These are phyloP conservation scores for Ladona fulva DNA, from an alignment of 1,140 invertebrate species.

Conservation along the genomic window DNA sequence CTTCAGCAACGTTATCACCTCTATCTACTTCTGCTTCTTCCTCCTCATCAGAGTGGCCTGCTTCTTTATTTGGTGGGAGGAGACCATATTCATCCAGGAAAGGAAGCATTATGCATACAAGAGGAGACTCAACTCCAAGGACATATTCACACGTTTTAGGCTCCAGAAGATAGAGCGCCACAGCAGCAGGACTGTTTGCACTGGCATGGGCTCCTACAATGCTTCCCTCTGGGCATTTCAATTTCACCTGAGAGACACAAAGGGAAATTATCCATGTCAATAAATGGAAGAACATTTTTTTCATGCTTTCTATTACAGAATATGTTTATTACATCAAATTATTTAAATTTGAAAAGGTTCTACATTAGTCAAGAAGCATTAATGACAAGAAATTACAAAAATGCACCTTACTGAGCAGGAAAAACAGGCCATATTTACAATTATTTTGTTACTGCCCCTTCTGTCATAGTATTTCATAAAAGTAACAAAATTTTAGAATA, in stretches of 20 bases:
- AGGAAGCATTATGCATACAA: conserved; percentile 77
- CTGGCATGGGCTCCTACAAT: conserved; percentile 31
- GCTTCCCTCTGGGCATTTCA: conserved; percentile 64
- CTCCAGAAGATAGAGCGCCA: conserved; percentile 81
- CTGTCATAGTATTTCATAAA: too few relatives aligned
- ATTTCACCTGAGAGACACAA: conserved; percentile 45
- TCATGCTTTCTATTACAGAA: too few relatives aligned
- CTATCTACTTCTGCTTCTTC: background rate
- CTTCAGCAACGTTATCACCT: background rate
- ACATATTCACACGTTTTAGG: conserved; percentile 88
- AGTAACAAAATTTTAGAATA: too few relatives aligned
- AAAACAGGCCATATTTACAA: too few relatives aligned
- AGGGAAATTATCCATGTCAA: conserved; percentile 12
- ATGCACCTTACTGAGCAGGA: too few relatives aligned
- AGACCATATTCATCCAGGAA: conserved; percentile 63
- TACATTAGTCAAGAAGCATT: too few relatives aligned
- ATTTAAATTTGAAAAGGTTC: too few relatives aligned
- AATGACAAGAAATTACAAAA: too few relatives aligned
- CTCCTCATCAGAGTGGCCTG: background rate
- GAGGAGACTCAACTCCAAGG: conserved; percentile 77
- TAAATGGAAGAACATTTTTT: too few relatives aligned
- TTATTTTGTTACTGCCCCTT: too few relatives aligned
- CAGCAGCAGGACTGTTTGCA: conserved; percentile 51
- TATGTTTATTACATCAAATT: too few relatives aligned
- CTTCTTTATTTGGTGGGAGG: conserved; percentile 15